phyloP scores from a whole-genome alignment of 2,888 invertebrate species.

The Clusia tigrina region DNA sequence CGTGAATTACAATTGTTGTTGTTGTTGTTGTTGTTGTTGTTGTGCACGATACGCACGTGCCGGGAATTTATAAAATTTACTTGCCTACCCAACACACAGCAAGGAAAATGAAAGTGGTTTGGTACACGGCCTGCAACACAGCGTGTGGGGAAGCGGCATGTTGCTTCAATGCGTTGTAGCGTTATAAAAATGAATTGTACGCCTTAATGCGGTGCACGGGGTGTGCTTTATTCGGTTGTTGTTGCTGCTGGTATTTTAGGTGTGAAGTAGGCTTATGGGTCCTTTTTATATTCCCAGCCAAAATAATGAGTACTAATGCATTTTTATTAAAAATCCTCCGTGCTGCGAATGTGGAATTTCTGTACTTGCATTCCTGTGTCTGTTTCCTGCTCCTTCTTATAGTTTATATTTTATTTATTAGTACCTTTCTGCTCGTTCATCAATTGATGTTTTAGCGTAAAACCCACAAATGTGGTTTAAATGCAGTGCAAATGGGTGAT shows the following conservation, averaged over 20 bases:
- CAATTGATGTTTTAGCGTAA: slow-evolving; percentile 58
- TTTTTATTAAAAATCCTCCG: slow-evolving; percentile 57
- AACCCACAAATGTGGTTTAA: slow-evolving; percentile 59
- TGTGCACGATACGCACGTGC: slow-evolving; percentile 56
- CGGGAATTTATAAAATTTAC: slow-evolving; percentile 54
- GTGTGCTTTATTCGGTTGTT: not conserved
- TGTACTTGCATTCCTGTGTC: slow-evolving; percentile 5
- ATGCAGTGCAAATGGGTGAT: slow-evolving; percentile 52
- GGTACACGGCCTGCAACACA: not conserved
- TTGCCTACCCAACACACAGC: too few species aligned
- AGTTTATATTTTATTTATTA: slow-evolving; percentile 22
- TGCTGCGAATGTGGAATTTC: slow-evolving; percentile 46
- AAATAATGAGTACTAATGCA: slow-evolving; percentile 58
- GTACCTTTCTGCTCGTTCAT: too few species aligned
- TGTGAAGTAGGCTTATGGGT: slow-evolving; percentile 35
- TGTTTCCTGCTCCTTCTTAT: too few species aligned
- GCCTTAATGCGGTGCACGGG: not conserved
- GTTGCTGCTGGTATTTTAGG: not conserved
- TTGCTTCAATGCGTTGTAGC: slow-evolving; percentile 9
- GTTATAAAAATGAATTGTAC: slow-evolving; percentile 39
- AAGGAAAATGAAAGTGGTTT: slow-evolving; percentile 27
- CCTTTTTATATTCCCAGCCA: slow-evolving; percentile 53
- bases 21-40: slow-evolving; percentile 7
- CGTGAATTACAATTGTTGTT: slow-evolving; percentile 1
- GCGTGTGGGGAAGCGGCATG: slow-evolving; percentile 19